Evolutionary conservation across 2,888 invertebrate species (phyloP).

Genomic region (Epistrophella euchroma): DNA sequence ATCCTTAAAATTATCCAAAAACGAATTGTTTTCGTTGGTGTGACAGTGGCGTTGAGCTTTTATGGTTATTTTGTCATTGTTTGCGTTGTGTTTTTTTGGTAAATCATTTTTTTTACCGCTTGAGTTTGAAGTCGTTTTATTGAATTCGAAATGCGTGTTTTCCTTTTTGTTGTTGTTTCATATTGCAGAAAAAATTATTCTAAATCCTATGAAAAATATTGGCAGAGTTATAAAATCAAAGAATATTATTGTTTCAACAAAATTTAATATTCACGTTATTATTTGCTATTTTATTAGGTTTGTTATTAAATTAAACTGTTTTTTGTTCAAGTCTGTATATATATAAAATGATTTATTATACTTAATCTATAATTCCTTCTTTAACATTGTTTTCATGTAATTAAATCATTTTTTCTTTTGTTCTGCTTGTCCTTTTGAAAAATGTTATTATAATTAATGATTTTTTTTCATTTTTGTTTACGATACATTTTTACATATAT

Average conservation of each 20-base stretch:
- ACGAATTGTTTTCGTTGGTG: background rate
- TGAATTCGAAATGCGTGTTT: background rate
- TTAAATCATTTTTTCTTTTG: background rate
- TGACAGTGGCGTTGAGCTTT: conserved; percentile 45
- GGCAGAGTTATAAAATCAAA: background rate
- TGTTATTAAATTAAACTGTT: background rate
- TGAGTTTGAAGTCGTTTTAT: conserved; percentile 16
- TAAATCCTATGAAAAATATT: background rate
- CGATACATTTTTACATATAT: background rate
- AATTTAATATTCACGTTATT: conserved; percentile 4
- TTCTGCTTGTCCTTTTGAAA: conserved; percentile 26
- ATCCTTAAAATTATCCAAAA: conserved; percentile 29
- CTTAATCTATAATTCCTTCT: background rate
- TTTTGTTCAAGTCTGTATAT: conserved; percentile 3
- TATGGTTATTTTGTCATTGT: conserved; percentile 49
- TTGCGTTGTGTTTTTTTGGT: conserved; percentile 47
- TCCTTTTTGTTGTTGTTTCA: background rate
- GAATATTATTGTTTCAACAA: background rate
- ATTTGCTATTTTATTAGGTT: background rate
- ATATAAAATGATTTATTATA: background rate
- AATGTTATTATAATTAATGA: background rate
- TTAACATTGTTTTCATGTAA: background rate
- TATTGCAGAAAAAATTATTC: background rate
- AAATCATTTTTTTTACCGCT: conserved; percentile 42
- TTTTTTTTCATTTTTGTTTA: background rate